phyloP scores from a whole-genome alignment of 2,888 invertebrate species.

The Ornithoptera alexandrae region DNA sequence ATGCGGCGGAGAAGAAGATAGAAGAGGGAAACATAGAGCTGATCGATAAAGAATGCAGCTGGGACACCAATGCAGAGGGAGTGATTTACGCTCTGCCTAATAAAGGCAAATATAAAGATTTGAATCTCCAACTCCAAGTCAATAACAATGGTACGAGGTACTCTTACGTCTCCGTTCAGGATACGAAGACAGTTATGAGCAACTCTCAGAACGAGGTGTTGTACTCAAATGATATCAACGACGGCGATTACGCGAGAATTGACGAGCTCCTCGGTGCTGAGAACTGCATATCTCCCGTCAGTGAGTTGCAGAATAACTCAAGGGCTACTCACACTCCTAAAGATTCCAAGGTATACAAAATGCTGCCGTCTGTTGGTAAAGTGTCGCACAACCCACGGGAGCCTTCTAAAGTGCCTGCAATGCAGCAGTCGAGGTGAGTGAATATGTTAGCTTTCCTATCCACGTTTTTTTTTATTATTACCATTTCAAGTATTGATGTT shows the following conservation, averaged over 20 bases:
- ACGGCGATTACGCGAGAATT: conserved; percentile 72
- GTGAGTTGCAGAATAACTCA: conserved; percentile 57
- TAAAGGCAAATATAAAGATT: conserved; percentile 74
- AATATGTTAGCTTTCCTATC: background rate
- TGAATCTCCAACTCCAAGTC: conserved; percentile 72
- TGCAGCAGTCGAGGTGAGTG: conserved; percentile 61
- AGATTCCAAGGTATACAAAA: conserved; percentile 60
- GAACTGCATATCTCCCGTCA: conserved; percentile 71
- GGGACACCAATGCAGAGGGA: conserved; percentile 78
- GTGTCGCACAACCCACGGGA: conserved; percentile 64
- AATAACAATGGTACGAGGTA: conserved; percentile 74
- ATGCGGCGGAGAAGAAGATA: conserved; percentile 48
- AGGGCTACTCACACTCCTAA: conserved; percentile 67
- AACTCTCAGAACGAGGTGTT: conserved; percentile 72
- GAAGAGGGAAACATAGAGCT: conserved; percentile 70
- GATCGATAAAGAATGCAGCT: conserved; percentile 80
- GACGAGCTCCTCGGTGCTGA: conserved; percentile 69
- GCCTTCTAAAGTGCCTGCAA: conserved; percentile 61
- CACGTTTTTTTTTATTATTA: too few species aligned
- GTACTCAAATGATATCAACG: conserved; percentile 66
- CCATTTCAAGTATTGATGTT: too few species aligned
- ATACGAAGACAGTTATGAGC: conserved; percentile 71
- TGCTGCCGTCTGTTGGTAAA: conserved; percentile 70
- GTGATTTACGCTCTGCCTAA: conserved; percentile 76
- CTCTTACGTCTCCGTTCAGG: conserved; percentile 73